Percentiles rank a stretch among this genome's conserved stretches.
phyloP scores from a whole-genome alignment of 1,140 invertebrate genomes.

The Globodera rostochiensis region DNA sequence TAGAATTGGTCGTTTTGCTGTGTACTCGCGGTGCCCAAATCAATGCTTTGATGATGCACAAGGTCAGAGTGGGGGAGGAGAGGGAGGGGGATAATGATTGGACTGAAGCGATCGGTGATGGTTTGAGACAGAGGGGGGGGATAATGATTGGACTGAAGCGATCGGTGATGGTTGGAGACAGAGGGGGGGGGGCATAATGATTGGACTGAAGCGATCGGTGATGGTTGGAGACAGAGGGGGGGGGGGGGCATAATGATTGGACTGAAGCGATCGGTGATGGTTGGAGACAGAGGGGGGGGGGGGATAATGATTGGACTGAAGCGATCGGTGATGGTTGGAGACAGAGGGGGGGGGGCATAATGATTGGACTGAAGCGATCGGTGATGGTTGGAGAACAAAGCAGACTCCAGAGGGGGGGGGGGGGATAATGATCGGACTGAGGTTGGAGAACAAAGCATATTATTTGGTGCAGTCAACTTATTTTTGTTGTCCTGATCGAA shows the following conservation, averaged over 20 bases:
- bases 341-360: background rate
- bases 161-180: too few species aligned
- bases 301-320: background rate
- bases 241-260: background rate
- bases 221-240: too few species aligned
- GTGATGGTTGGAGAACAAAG: background rate
- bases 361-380: too few species aligned
- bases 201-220: too few species aligned
- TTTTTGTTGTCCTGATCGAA: background rate
- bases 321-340: background rate
- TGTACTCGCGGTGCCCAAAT: conserved; percentile 65
- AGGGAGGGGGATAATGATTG: background rate
- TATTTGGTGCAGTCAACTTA: background rate
- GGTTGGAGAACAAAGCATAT: background rate
- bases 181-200: background rate
- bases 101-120: background rate
- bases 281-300: background rate
- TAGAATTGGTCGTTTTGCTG: conserved; percentile 80
- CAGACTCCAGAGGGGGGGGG: background rate
- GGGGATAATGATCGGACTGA: background rate
- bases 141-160: too few species aligned
- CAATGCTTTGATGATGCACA: conserved; percentile 67
- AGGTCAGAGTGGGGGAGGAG: background rate
- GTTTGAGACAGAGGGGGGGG: background rate
- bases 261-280: background rate